Percentiles rank a stretch among this genome's conserved stretches.
Conservation (phyloP, 2,888 invertebrate species). For the Pandemis corylana region DNA sequence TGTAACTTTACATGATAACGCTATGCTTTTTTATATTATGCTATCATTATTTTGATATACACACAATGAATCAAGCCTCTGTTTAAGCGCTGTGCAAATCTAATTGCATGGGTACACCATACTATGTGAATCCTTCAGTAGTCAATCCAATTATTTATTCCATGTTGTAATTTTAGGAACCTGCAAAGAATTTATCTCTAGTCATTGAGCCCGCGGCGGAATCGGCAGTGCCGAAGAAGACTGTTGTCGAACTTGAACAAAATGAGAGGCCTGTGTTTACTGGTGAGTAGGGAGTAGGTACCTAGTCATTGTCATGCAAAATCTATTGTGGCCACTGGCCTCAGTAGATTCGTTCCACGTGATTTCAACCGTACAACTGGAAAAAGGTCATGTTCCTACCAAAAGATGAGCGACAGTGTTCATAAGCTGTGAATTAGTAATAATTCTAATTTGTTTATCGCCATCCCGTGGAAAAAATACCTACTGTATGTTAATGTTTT, state of each 20-base stretch:
- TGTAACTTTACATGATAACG: no score
- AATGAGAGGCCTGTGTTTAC: conserved; percentile 66
- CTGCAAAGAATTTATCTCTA: conserved; percentile 67
- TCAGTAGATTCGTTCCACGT: not conserved
- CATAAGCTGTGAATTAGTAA: not conserved
- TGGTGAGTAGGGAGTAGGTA: conserved; percentile 52
- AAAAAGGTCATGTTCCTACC: not conserved
- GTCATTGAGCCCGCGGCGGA: conserved; percentile 61
- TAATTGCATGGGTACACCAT: not conserved
- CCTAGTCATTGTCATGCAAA: conserved; percentile 48
- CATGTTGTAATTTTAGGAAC: conserved; percentile 58
- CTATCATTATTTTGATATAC: no score
- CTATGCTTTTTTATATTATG: no score
- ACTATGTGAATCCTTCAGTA: not conserved
- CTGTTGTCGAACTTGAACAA: conserved; percentile 55
- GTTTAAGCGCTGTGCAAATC: not conserved
- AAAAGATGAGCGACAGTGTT: not conserved
- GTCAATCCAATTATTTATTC: not conserved
- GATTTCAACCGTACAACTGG: not conserved
- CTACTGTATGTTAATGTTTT: no score
- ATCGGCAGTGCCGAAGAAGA: conserved; percentile 53
- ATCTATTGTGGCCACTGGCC: not conserved
- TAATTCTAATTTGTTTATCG: no score
- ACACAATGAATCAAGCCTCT: no score
- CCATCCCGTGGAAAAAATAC: no score